These are phyloP conservation scores for Threskiornis aethiopicus DNA, from an alignment of 2,797 vertebrate genomes.

Conservation along the genomic window DNA sequence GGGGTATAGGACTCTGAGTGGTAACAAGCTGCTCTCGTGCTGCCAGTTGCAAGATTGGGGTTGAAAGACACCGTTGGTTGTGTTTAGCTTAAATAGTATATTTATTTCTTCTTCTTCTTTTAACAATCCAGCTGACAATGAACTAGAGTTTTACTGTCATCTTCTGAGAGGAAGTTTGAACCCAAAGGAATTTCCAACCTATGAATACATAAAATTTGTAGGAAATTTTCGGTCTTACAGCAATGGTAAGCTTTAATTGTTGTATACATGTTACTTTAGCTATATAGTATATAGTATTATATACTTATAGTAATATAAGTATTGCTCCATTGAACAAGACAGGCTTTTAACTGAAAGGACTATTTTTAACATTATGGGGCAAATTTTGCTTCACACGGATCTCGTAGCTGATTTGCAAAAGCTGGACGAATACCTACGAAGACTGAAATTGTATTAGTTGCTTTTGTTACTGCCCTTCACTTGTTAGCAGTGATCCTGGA, in stretches of 20 bases:
- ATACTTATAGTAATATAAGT: not conserved
- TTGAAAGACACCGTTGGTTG: conserved; percentile 8
- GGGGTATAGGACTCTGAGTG: not conserved
- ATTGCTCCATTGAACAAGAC: conserved; percentile 18
- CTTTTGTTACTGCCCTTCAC: not conserved
- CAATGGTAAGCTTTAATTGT: conserved; percentile 79
- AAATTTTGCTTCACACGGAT: not conserved
- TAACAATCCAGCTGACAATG: conserved; percentile 78
- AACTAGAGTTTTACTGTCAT: conserved; percentile 85
- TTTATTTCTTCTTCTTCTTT: conserved; percentile 69
- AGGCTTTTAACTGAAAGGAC: conserved; percentile 1
- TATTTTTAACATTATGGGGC: not conserved
- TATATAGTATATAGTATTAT: too few relatives aligned
- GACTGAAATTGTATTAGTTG: not conserved
- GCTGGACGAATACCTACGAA: not conserved
- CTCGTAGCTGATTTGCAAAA: not conserved
- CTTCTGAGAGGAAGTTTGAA: conserved; percentile 85
- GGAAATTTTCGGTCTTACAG: conserved; percentile 83
- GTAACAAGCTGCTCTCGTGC: not conserved
- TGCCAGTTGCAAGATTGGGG: conserved; percentile 10
- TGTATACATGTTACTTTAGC: conserved; percentile 52
- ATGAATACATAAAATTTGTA: conserved; percentile 86
- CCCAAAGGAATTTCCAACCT: conserved; percentile 84
- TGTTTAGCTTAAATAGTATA: conserved; percentile 44
- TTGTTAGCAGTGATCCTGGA: not conserved